Conservation (phyloP, 2,113 vertebrate species). For the Stomatorhinus ivindoensis region DNA sequence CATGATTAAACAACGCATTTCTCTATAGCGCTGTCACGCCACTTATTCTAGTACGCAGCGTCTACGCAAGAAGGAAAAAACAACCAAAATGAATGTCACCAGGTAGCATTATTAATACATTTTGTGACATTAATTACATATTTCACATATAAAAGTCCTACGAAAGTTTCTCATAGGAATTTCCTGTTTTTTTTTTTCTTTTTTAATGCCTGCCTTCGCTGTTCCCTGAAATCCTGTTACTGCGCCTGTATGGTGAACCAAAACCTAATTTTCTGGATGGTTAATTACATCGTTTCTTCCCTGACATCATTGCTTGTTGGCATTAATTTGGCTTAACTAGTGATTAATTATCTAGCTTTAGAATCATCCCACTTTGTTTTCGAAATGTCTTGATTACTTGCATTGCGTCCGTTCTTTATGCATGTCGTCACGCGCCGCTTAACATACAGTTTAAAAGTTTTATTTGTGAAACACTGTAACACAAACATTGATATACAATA, state of each 20-base stretch:
- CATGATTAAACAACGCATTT: neutral
- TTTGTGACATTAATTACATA: neutral
- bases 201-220: neutral
- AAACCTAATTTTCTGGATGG: constrained; percentile 41
- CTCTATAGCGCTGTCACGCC: neutral
- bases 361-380: neutral
- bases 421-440: neutral
- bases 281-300: constrained; percentile 28
- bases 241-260: neutral
- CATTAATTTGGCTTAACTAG: constrained; percentile 38
- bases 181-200: neutral
- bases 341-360: constrained; percentile 36
- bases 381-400: neutral
- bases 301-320: constrained; percentile 36
- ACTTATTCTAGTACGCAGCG: neutral
- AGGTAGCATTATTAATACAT: neutral
- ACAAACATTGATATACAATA: neutral
- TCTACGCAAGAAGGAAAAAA: neutral
- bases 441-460: neutral
- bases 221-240: neutral
- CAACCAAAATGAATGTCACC: neutral
- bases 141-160: neutral
- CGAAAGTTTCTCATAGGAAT: neutral
- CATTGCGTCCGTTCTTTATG: neutral
- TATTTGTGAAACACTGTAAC: neutral